These are phyloP conservation scores for Phyllopteryx taeniolatus DNA, from an alignment of 2,113 vertebrate species.

Conservation along the genomic window DNA sequence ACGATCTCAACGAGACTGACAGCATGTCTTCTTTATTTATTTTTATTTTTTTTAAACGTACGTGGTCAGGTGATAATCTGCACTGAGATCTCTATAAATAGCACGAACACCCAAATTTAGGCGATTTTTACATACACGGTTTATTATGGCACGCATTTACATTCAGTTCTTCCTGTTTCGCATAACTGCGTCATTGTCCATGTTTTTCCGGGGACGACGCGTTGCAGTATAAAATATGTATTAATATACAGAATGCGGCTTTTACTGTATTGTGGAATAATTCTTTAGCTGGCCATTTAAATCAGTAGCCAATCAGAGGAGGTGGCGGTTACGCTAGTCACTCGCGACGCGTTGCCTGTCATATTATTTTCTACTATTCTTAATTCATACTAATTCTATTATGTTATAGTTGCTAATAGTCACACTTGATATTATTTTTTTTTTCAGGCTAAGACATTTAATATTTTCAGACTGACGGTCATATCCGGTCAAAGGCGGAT, in stretches of 20 bases:
- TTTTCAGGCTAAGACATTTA: background rate
- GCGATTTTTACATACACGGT: background rate
- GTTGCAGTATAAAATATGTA: background rate
- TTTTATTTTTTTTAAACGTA: background rate
- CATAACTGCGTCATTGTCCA: background rate
- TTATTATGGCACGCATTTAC: background rate
- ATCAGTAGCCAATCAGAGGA: slow-evolving; percentile 40
- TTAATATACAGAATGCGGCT: background rate
- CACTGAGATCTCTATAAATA: slow-evolving; percentile 6
- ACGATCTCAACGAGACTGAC: background rate
- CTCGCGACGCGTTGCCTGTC: background rate
- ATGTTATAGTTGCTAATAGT: accelerated
- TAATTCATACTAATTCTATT: background rate
- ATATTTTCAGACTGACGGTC: too few species aligned
- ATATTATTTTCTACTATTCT: too few species aligned
- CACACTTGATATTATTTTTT: accelerated
- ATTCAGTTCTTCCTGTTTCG: background rate
- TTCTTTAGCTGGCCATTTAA: background rate
- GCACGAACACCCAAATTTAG: background rate
- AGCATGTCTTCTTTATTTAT: background rate
- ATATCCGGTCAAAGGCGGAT: background rate
- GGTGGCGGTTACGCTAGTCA: slow-evolving; percentile 4
- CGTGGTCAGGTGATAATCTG: slow-evolving; percentile 30
- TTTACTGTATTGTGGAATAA: background rate
- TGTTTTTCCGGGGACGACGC: background rate